Percentiles rank a stretch among this genome's conserved stretches.
These are phyloP conservation scores for Orthonychiurus folsomi DNA, from an alignment of 2,888 invertebrate species.

Conservation along the genomic window DNA sequence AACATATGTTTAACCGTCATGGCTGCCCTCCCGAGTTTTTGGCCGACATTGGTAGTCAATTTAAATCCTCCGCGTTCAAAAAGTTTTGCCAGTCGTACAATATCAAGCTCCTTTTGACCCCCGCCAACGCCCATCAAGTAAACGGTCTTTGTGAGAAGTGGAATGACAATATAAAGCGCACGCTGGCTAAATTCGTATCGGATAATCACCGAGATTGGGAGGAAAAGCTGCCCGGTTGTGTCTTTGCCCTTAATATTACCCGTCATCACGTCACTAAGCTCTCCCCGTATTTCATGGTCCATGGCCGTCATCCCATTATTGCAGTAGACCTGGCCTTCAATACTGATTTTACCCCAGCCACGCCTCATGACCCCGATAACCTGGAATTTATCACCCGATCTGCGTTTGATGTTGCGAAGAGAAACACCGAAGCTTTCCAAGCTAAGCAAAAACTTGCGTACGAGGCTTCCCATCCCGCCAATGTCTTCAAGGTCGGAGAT, in stretches of 20 bases:
- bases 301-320: conserved; percentile 17
- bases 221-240: neutral
- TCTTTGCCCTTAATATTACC: conserved; percentile 16
- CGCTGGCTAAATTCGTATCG: conserved; percentile 15
- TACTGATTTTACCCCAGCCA: neutral
- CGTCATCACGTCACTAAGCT: conserved; percentile 12
- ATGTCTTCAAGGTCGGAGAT: neutral
- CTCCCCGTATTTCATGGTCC: conserved; percentile 16
- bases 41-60: neutral
- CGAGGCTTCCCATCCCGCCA: neutral
- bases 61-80: neutral
- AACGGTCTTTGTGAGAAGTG: conserved; percentile 19
- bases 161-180: conserved; percentile 16
- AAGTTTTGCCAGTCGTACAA: neutral
- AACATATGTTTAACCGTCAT: neutral
- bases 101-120: neutral
- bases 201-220: conserved; percentile 15
- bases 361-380: no score
- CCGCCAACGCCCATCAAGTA: neutral
- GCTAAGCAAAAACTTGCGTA: neutral
- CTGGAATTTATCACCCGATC: no score
- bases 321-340: conserved; percentile 13
- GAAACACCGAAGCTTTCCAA: neutral
- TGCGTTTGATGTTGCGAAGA: no score
- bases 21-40: conserved; percentile 2